Percentiles rank a stretch among this genome's conserved stretches.
These are phyloP conservation scores for Aricia artaxerxes DNA, from an alignment of 2,888 invertebrate genomes.

Conservation along the genomic window DNA sequence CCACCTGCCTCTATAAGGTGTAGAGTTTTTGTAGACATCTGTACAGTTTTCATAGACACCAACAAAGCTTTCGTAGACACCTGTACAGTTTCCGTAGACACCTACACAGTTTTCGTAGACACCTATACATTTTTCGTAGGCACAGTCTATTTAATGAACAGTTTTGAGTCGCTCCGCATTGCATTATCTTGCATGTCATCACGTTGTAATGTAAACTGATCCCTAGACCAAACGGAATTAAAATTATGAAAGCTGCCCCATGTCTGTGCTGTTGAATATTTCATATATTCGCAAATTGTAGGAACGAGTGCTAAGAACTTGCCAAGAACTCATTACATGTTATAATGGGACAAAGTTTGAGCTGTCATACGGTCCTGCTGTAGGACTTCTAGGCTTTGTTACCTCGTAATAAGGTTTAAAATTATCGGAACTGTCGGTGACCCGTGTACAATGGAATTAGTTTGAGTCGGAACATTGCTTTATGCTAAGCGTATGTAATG, in stretches of 20 bases:
- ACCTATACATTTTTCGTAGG: no score
- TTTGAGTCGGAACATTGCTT: neutral
- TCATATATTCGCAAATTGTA: constrained; percentile 15
- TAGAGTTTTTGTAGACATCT: no score
- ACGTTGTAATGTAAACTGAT: neutral
- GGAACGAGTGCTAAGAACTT: constrained; percentile 20
- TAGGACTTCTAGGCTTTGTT: neutral
- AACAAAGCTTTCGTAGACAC: no score
- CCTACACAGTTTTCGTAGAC: no score
- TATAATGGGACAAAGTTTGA: constrained; percentile 18
- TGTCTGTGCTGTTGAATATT: constrained; percentile 24
- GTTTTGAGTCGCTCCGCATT: neutral
- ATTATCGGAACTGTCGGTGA: neutral
- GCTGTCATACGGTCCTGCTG: neutral
- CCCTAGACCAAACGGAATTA: neutral
- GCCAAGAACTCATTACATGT: constrained; percentile 28
- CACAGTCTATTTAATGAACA: no score
- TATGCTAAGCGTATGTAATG: neutral
- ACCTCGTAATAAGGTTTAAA: neutral
- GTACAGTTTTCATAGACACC: no score
- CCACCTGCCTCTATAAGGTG: no score
- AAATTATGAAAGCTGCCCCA: neutral
- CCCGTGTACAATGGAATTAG: neutral
- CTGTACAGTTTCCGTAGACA: no score
- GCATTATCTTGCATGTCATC: neutral